Conservation (phyloP, 2,113 vertebrate genomes). For the Ranitomeya variabilis region DNA sequence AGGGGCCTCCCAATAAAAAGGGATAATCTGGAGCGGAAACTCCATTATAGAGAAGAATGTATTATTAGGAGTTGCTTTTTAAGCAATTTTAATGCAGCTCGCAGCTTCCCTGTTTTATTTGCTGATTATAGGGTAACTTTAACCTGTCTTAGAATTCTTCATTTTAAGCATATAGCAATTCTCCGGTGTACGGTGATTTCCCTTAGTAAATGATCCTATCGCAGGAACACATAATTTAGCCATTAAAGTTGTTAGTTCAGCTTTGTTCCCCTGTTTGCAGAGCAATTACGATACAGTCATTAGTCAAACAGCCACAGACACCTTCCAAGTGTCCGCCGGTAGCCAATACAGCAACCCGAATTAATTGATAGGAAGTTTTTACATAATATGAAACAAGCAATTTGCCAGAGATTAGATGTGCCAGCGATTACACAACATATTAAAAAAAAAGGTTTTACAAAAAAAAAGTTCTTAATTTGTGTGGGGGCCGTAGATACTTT, state of each 20-base stretch:
- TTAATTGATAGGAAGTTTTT: not conserved
- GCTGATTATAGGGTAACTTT: not conserved
- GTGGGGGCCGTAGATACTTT: not conserved
- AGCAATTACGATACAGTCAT: conserved; percentile 33
- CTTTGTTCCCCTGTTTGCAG: conserved; percentile 32
- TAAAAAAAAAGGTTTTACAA: no score
- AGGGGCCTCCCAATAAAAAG: no score
- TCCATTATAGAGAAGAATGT: no score
- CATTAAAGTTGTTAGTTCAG: conserved; percentile 42
- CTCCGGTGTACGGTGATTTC: conserved; percentile 8
- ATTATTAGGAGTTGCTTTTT: not conserved
- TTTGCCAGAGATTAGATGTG: conserved; percentile 12
- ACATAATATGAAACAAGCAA: not conserved
- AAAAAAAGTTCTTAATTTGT: not conserved
- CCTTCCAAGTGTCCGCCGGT: not conserved
- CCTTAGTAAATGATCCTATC: not conserved
- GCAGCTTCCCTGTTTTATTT: not conserved
- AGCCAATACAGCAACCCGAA: not conserved
- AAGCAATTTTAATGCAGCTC: not conserved
- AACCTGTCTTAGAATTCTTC: not conserved
- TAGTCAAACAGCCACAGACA: conserved; percentile 19
- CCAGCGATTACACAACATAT: not conserved
- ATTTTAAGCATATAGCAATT: not conserved
- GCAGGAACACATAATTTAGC: not conserved
- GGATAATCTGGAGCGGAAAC: no score